Evolutionary conservation across 1,140 invertebrate species (phyloP).

Genomic region (Thaumetopoea pityocampa): DNA sequence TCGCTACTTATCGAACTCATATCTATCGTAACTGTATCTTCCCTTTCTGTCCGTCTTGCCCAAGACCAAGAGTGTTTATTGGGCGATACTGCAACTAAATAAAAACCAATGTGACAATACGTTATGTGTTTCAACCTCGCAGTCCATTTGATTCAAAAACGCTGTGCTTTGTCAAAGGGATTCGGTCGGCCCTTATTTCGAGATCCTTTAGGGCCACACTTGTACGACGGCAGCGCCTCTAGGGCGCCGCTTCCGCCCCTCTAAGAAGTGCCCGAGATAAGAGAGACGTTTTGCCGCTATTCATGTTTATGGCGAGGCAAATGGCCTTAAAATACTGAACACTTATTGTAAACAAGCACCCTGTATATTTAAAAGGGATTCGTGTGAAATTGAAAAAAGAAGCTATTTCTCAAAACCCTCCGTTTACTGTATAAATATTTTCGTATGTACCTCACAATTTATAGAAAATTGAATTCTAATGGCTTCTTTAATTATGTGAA

Average conservation of each 20-base stretch:
- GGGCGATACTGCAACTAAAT: slow-evolving; percentile 48
- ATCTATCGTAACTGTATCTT: no score
- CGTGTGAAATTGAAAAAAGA: slow-evolving; percentile 31
- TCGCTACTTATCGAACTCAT: no score
- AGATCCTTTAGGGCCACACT: slow-evolving; percentile 69
- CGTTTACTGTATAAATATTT: neutral
- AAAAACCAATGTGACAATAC: slow-evolving; percentile 71
- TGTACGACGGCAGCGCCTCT: slow-evolving; percentile 57
- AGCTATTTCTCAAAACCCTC: slow-evolving; percentile 14
- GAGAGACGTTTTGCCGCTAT: slow-evolving; percentile 71
- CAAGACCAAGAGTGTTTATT: no score
- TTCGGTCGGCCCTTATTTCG: slow-evolving; percentile 57
- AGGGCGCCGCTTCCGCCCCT: slow-evolving; percentile 62
- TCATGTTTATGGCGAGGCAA: slow-evolving; percentile 71
- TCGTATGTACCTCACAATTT: no score
- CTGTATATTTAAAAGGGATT: slow-evolving; percentile 47
- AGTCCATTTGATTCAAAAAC: slow-evolving; percentile 68
- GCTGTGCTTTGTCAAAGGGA: slow-evolving; percentile 58
- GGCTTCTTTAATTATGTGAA: no score
- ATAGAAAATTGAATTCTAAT: no score
- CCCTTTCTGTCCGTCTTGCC: no score
- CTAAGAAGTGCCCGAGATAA: slow-evolving; percentile 71
- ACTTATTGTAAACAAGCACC: slow-evolving; percentile 71
- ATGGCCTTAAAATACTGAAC: slow-evolving; percentile 65
- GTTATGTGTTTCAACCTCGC: slow-evolving; percentile 61